Base-by-base conservation (phyloP, 2,797 vertebrate genomes). In the Spatula clypeata region DNA sequence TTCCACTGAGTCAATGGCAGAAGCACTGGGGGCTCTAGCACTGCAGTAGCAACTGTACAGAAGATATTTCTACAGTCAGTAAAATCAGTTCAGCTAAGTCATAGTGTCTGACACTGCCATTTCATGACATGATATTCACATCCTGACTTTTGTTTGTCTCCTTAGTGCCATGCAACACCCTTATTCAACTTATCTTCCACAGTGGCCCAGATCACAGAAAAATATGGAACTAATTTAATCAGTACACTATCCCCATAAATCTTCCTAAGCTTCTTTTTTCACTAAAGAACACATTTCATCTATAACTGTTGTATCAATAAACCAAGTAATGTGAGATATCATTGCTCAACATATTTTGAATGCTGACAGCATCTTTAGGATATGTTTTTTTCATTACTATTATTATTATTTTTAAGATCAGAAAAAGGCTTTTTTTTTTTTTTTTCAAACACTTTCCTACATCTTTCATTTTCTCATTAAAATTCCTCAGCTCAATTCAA, bases 221-320 rank as follows among this genome's bases (percentile, higher is more conserved):
- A 93, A 82, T 54, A n/a, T 11, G 18, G 29, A 70, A 92, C 31
- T 57, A 84, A 90, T 81, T 86, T 83, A 64, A 83, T 70, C 27
- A 27, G 49, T 40, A 5, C 71, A 67, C 14, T 24, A 73, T 4
- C 14, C 16, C 8, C 17, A 36, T 53, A 87, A 77, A 49, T 62
- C 49, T 57, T 93, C 26, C 38, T 73, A 61, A 45, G 4, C 5
- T 54, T 42, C 6, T 61, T 77, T 70, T 82, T 76, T 45, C 32
- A 44, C 11, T 76, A 29, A 80, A 82, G 53, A 89, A 83, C 19
- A 77, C 11, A 69, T 57, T 84, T 79, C 6, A 54, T 55, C 66
- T 77, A 2, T 20, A 89, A 81, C 18, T 58, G 36, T 61, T 93
- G 53, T 38, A 93, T 87, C 65, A 83, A 85, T 32, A 76, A 86